Percentiles rank a stretch among this genome's conserved stretches.
Conservation (phyloP, 2,888 invertebrate species). For the Ferrisia virgata region DNA sequence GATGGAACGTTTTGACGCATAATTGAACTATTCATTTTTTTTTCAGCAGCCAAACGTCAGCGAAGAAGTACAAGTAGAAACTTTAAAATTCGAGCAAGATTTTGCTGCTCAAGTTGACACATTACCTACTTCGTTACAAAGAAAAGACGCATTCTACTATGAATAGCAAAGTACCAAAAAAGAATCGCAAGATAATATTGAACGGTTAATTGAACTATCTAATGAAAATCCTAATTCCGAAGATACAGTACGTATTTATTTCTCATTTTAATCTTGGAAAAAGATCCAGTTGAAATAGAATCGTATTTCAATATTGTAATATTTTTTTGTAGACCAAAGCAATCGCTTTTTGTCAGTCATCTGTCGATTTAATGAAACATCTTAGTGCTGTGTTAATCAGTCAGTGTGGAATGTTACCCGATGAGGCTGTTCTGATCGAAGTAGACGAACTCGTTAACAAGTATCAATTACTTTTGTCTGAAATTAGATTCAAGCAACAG, state of each 20-base stretch:
- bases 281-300: neutral
- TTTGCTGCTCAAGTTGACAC: conserved; percentile 80
- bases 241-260: conserved; percentile 11
- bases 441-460: conserved; percentile 54
- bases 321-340: conserved; percentile 62
- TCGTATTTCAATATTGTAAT: neutral
- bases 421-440: conserved; percentile 48
- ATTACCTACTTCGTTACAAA: conserved; percentile 53
- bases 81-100: conserved; percentile 72
- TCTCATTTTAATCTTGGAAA: neutral
- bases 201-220: conserved; percentile 59
- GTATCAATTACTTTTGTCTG: conserved; percentile 64
- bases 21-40: neutral
- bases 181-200: conserved; percentile 68
- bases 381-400: conserved; percentile 69
- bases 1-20: neutral
- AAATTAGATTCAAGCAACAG: conserved; percentile 63
- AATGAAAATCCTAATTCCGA: conserved; percentile 14
- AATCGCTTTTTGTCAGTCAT: conserved; percentile 74
- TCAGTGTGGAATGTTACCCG: conserved; percentile 60
- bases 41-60: conserved; percentile 47
- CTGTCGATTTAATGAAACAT: conserved; percentile 77
- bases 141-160: conserved; percentile 73
- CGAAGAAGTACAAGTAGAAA: conserved; percentile 68
- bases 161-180: conserved; percentile 71